Evolutionary conservation across 2,888 invertebrate genomes (phyloP).

Genomic region (Acanthococcus lagerstroemiae): DNA sequence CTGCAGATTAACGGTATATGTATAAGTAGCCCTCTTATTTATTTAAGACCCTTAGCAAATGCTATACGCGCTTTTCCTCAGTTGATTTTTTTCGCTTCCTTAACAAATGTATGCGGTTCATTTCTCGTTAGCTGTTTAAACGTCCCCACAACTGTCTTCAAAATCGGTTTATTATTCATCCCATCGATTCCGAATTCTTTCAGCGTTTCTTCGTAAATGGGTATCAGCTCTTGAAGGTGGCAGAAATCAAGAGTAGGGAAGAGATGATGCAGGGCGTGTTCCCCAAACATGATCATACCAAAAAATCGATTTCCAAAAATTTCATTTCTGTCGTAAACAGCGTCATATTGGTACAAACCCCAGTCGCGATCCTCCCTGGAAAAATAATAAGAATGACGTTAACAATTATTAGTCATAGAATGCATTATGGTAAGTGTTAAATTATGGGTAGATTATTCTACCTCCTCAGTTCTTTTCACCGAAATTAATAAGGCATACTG

Average conservation of each 20-base stretch:
- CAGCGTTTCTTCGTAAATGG: slow-evolving; percentile 53
- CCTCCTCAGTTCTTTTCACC: not conserved
- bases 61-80: too few relatives aligned
- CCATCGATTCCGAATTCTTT: slow-evolving; percentile 49
- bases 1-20: too few relatives aligned
- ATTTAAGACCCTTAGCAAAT: too few relatives aligned
- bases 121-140: slow-evolving; percentile 17
- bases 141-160: not conserved
- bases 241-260: slow-evolving; percentile 72
- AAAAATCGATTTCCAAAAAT: slow-evolving; percentile 56
- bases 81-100: not conserved
- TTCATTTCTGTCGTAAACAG: slow-evolving; percentile 60
- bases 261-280: slow-evolving; percentile 68
- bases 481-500: not conserved
- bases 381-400: slow-evolving; percentile 21
- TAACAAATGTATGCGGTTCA: not conserved
- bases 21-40: too few relatives aligned
- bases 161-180: slow-evolving; percentile 4
- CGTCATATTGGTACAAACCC: slow-evolving; percentile 66
- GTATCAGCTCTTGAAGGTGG: slow-evolving; percentile 55
- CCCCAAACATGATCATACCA: slow-evolving; percentile 62
- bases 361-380: slow-evolving; percentile 50
- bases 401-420: not conserved
- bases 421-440: not conserved
- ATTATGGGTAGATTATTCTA: not conserved